These are phyloP conservation scores for Cheilosia grossa DNA, from an alignment of 2,888 invertebrate species.

Conservation along the genomic window DNA sequence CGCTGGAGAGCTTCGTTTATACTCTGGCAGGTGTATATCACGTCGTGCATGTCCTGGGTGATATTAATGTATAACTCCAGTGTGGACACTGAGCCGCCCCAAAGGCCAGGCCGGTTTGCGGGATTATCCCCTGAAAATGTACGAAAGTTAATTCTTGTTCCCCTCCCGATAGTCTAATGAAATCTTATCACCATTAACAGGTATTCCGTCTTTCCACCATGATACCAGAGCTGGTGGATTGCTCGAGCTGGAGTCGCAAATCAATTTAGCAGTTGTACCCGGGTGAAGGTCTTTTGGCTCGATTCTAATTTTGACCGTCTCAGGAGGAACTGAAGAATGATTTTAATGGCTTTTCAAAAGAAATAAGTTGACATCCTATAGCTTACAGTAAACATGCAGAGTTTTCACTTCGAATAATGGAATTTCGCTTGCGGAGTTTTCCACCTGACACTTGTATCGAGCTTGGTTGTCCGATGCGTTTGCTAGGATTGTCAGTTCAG, in stretches of 20 bases:
- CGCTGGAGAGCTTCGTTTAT: slow-evolving; percentile 81
- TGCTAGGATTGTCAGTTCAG: slow-evolving; percentile 79
- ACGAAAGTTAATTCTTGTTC: slow-evolving; percentile 4
- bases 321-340: slow-evolving; percentile 78
- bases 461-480: slow-evolving; percentile 81
- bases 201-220: slow-evolving; percentile 82
- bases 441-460: slow-evolving; percentile 81
- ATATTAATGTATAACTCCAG: slow-evolving; percentile 80
- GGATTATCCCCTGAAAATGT: slow-evolving; percentile 76
- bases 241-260: slow-evolving; percentile 81
- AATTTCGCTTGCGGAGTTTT: slow-evolving; percentile 81
- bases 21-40: slow-evolving; percentile 81
- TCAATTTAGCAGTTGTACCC: slow-evolving; percentile 80
- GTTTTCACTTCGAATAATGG: slow-evolving; percentile 81
- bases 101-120: slow-evolving; percentile 80
- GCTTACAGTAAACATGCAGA: slow-evolving; percentile 81
- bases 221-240: slow-evolving; percentile 81
- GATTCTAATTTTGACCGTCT: slow-evolving; percentile 81
- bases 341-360: neutral
- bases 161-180: neutral
- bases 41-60: slow-evolving; percentile 81
- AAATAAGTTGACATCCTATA: neutral
- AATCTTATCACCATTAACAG: slow-evolving; percentile 78
- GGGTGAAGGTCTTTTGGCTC: slow-evolving; percentile 80
- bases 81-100: slow-evolving; percentile 81